Evolutionary conservation across 2,797 vertebrate species (phyloP).

Genomic region (Rhynchonycteris naso): DNA sequence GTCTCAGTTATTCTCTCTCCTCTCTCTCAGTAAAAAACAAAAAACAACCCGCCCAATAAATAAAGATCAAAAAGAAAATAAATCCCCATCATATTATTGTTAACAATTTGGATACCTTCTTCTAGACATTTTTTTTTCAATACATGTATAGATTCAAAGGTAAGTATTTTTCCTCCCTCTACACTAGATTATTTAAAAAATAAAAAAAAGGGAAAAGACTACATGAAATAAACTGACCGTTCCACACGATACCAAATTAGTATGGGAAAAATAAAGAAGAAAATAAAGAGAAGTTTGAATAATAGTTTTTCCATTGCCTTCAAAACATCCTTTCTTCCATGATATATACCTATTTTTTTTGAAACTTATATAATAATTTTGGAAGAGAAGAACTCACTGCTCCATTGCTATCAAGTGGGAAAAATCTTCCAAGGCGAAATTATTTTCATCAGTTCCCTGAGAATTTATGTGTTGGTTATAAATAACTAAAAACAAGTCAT

Average conservation of each 20-base stretch:
- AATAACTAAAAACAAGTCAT: constrained; percentile 8
- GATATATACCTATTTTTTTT: background rate
- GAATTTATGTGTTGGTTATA: constrained; percentile 6
- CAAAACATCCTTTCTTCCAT: background rate
- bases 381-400: background rate
- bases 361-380: background rate
- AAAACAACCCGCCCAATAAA: background rate
- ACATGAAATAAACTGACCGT: background rate
- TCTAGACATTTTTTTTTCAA: background rate
- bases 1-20: too few species aligned
- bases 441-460: background rate
- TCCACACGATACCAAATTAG: background rate
- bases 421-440: constrained; percentile 25
- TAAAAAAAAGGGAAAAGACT: background rate
- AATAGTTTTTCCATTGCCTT: background rate
- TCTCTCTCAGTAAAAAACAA: too few species aligned
- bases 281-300: constrained; percentile 14
- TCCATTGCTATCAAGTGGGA: background rate
- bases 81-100: background rate
- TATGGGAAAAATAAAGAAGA: background rate
- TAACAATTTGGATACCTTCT: constrained; percentile 12
- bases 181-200: background rate
- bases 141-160: background rate
- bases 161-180: constrained; percentile 9
- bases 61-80: background rate